A percentile compares a stretch with the other conserved stretches of the same genome.
phyloP scores from a whole-genome alignment of 2,888 invertebrate genomes.

The Orgyia antiqua region DNA sequence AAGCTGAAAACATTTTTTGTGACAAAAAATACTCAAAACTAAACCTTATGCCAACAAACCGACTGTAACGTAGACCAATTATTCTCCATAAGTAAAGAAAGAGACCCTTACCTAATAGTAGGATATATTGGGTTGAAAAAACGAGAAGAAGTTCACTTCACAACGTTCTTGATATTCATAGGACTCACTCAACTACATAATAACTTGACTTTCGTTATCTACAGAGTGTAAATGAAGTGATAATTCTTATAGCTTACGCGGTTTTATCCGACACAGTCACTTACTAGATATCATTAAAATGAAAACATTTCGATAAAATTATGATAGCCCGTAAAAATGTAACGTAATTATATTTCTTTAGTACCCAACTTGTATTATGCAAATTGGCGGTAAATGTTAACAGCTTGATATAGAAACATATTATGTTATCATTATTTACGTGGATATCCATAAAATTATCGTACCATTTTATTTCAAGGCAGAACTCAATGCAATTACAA shows the following conservation, averaged over 20 bases:
- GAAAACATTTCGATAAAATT: slow-evolving; percentile 34
- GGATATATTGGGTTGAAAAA: too few relatives aligned
- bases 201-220: slow-evolving; percentile 41
- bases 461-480: slow-evolving; percentile 48
- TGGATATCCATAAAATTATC: slow-evolving; percentile 42
- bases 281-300: slow-evolving; percentile 41
- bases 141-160: too few relatives aligned
- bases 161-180: slow-evolving; percentile 31
- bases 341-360: slow-evolving; percentile 30
- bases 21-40: too few relatives aligned
- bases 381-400: slow-evolving; percentile 34
- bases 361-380: slow-evolving; percentile 34
- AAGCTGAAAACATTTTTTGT: too few relatives aligned
- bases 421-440: slow-evolving; percentile 44
- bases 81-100: too few relatives aligned
- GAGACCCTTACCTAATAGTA: too few relatives aligned
- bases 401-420: slow-evolving; percentile 28
- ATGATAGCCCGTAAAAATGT: slow-evolving; percentile 25
- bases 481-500: slow-evolving; percentile 58
- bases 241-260: slow-evolving; percentile 35
- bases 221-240: slow-evolving; percentile 47
- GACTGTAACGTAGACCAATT: too few relatives aligned
- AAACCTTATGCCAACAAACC: too few relatives aligned
- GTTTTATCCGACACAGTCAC: slow-evolving; percentile 36
- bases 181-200: slow-evolving; percentile 19